Base-by-base conservation (phyloP, 2,113 vertebrate genomes). In the Cervus canadensis region DNA sequence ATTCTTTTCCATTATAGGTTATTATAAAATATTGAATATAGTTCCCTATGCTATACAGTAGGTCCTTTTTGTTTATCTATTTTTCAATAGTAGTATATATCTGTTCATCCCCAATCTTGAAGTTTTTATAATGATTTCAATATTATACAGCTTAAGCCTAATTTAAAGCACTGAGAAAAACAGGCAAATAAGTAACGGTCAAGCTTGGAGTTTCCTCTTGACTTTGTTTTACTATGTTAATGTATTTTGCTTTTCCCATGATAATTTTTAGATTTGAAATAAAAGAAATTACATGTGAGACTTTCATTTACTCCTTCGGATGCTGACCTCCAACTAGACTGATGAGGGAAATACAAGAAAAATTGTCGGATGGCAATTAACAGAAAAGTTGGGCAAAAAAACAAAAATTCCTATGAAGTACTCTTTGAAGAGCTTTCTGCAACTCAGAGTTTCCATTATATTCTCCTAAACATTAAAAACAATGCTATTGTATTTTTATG, bases 211-310 rank as follows among this genome's bases (percentile, higher is more conserved):
- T 76, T 81, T 89, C 94, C 56, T 84, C n/a, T 67, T 36, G 45
- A 88, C 9, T 92, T 62, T 87, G 14, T 50, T 96, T 43, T 57
- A 25, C 7, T 60, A 3, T 84, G 19, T 12, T 17, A 26, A 40
- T 56, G 25, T 62, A 7, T 82, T 83, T 93, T 89, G 2, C 1
- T 89, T 89, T 74, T 25, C 15, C 81, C n/a, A 45, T 45, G n/a
- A 8, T 81, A 14, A 84, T 30, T 74, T 96, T 96, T 87, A 96
- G 28, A 83, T 94, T 57, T 87, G 33, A 87, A 95, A 89, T 91
- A 45, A 43, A 84, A 91, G 33, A 1, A 91, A 81, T 54, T 95
- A 43, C 23, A 79, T 64, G 9, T 30, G 19, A 67, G 33, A 54
- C 11, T 19, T 85, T 43, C 19, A 79, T 93, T 83, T 52, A 81